A percentile compares a stretch with the other conserved stretches of the same genome.
Conservation (phyloP, 2,113 vertebrate genomes). For the Carollia perspicillata region DNA sequence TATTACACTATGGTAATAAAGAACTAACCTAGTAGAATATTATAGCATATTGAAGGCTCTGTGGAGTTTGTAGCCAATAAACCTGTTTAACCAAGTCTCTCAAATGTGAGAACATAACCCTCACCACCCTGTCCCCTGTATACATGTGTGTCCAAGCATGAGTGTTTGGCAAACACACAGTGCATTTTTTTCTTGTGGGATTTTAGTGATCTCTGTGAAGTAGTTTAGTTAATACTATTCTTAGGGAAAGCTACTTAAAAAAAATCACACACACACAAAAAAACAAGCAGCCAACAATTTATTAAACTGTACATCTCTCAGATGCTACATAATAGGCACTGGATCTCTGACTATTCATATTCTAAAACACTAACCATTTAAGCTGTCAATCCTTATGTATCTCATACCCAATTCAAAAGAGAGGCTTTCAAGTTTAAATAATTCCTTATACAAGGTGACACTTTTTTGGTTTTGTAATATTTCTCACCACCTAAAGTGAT, state of each 20-base stretch:
- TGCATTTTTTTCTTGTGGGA: background rate
- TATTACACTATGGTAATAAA: background rate
- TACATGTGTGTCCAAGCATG: background rate
- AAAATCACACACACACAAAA: too few species aligned
- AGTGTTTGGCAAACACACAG: background rate
- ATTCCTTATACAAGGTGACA: background rate
- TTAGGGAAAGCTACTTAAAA: background rate
- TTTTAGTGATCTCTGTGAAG: background rate
- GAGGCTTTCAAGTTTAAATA: background rate
- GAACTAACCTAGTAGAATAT: background rate
- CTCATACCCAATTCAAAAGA: slow-evolving; percentile 31
- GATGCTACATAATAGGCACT: background rate
- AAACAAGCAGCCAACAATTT: background rate
- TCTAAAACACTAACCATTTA: slow-evolving; percentile 21
- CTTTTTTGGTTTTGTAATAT: slow-evolving; percentile 19
- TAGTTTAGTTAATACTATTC: background rate
- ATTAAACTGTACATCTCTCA: background rate
- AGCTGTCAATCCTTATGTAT: background rate
- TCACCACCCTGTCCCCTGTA: background rate
- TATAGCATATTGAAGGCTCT: background rate
- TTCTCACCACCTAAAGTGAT: slow-evolving; percentile 28
- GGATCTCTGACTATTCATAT: background rate
- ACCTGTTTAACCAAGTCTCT: background rate
- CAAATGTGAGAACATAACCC: background rate
- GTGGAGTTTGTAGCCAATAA: background rate